Evolutionary conservation across 2,888 invertebrate species (phyloP).

Genomic region (Caenorhabditis becei): DNA sequence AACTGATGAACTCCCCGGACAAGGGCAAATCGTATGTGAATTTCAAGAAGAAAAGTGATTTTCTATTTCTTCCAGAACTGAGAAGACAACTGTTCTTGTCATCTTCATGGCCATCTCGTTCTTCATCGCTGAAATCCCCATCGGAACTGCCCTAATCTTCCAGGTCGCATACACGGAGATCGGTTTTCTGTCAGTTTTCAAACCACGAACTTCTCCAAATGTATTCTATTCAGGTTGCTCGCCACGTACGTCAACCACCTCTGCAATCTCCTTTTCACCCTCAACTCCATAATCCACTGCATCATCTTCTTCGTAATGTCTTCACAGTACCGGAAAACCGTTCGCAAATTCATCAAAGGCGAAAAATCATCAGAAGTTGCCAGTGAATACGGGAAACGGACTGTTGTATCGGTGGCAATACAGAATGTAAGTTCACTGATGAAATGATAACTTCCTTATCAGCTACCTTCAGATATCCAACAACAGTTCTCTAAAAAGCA

Average conservation of each 20-base stretch:
- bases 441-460: no score
- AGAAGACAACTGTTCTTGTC: slow-evolving; percentile 2
- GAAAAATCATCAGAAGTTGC: not conserved
- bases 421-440: no score
- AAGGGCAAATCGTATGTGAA: slow-evolving; percentile 10
- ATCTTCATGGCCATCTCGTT: slow-evolving; percentile 20
- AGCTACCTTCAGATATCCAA: no score
- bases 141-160: slow-evolving; percentile 10
- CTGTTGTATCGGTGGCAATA: no score
- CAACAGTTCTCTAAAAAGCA: no score
- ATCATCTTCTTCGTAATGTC: slow-evolving; percentile 31
- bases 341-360: not conserved
- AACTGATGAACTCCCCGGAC: not conserved
- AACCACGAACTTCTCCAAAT: no score
- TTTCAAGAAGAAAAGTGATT: not conserved
- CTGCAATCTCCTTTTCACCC: slow-evolving; percentile 14
- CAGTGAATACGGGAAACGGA: not conserved
- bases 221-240: no score
- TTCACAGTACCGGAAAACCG: slow-evolving; percentile 19
- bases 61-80: slow-evolving; percentile 9
- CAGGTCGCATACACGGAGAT: slow-evolving; percentile 24
- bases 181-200: slow-evolving; percentile 1
- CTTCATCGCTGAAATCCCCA: slow-evolving; percentile 24
- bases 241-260: slow-evolving; percentile 33
- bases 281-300: slow-evolving; percentile 29